A percentile compares a stretch with the other conserved stretches of the same genome.
phyloP scores from a whole-genome alignment of 2,888 invertebrate species.

The Agrilus mali region DNA sequence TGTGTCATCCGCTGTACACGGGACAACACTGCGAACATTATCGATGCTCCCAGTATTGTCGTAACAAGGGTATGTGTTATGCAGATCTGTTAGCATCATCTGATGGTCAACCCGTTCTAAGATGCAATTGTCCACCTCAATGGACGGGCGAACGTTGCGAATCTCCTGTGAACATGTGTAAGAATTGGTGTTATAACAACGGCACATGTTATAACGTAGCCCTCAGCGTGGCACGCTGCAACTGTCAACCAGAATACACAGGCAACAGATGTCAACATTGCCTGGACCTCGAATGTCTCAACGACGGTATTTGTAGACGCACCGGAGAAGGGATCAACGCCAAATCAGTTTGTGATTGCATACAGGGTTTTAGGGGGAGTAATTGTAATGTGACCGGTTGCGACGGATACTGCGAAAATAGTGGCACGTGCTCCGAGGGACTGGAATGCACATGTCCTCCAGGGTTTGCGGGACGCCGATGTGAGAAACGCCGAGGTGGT shows the following conservation, averaged over 20 bases:
- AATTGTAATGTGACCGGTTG: constrained; percentile 36
- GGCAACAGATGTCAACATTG: constrained; percentile 47
- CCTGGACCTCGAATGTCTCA: constrained; percentile 42
- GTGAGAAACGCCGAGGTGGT: constrained; percentile 33
- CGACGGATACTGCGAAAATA: constrained; percentile 22
- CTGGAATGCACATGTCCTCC: constrained; percentile 30
- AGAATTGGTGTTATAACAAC: constrained; percentile 45
- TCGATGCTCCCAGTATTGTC: constrained; percentile 55
- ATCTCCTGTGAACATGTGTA: constrained; percentile 42
- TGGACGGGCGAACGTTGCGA: constrained; percentile 57
- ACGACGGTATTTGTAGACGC: constrained; percentile 44
- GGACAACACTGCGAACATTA: constrained; percentile 57
- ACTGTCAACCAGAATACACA: constrained; percentile 40
- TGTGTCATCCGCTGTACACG: constrained; percentile 49
- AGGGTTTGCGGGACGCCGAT: constrained; percentile 43
- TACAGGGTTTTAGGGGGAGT: constrained; percentile 39
- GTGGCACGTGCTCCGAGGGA: constrained; percentile 22
- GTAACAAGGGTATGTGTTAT: constrained; percentile 47
- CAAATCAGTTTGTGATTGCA: constrained; percentile 41
- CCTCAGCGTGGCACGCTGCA: constrained; percentile 30
- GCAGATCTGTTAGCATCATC: constrained; percentile 25
- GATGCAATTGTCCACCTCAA: constrained; percentile 48
- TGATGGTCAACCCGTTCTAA: constrained; percentile 22
- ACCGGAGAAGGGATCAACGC: constrained; percentile 24
- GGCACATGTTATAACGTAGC: constrained; percentile 38